These are phyloP conservation scores for Eunapius fragilis DNA, from an alignment of 37 sponge, comb jelly and placozoan species.

Conservation along the genomic window DNA sequence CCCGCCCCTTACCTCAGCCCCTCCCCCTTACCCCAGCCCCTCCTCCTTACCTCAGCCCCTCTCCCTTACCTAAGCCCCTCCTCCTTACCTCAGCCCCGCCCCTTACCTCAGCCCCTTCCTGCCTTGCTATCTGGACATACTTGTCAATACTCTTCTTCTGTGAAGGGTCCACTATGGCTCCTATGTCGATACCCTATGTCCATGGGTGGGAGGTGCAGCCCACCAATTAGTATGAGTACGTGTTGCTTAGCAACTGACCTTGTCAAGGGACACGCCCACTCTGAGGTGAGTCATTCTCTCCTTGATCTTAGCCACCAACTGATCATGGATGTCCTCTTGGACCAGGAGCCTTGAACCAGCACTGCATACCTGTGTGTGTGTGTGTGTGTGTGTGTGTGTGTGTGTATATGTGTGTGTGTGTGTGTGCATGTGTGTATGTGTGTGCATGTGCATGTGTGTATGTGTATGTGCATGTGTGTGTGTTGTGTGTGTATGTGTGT, in stretches of 20 bases:
- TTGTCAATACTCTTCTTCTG: slow-evolving; percentile 81
- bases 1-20: not conserved
- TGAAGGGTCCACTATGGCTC: slow-evolving; percentile 86
- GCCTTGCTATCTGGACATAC: slow-evolving; percentile 80
- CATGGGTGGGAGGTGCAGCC: not conserved
- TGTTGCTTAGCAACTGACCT: slow-evolving; percentile 21
- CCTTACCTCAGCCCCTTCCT: slow-evolving; percentile 86
- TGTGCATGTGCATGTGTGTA: too few relatives aligned
- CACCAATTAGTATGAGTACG: not conserved
- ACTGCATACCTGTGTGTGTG: slow-evolving; percentile 85
- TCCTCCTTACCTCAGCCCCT: not conserved
- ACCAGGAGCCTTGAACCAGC: slow-evolving; percentile 91
- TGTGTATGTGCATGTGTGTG: too few relatives aligned
- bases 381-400: not conserved
- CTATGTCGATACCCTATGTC: slow-evolving; percentile 88
- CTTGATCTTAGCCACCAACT: slow-evolving; percentile 84
- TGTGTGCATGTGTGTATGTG: too few relatives aligned
- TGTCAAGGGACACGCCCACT: slow-evolving; percentile 84
- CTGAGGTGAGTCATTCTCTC: slow-evolving; percentile 87
- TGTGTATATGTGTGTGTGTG: not conserved
- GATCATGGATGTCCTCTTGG: slow-evolving; percentile 83
- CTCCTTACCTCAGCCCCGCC: too few relatives aligned
- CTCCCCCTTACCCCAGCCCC: too few relatives aligned
- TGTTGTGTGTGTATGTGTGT: not conserved
- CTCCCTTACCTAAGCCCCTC: too few relatives aligned